Percentiles rank a stretch among this genome's conserved stretches.
Evolutionary conservation across 2,113 vertebrate genomes (phyloP).

Genomic region (Lampris megalopsis): DNA sequence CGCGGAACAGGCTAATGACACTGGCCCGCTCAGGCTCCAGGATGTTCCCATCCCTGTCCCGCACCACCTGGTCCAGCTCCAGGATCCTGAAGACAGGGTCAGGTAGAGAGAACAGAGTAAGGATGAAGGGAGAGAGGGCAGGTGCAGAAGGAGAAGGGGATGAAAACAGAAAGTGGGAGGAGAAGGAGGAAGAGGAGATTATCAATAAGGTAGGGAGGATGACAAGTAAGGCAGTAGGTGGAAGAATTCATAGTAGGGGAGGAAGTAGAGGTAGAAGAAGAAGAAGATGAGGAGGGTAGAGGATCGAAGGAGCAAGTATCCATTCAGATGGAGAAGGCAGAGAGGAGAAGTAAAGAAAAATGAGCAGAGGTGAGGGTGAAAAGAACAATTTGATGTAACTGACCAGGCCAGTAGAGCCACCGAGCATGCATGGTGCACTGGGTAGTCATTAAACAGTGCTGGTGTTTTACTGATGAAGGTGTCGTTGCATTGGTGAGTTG

Average conservation of each 20-base stretch:
- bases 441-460: too few species aligned
- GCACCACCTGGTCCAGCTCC: conserved; percentile 92
- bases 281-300: not conserved
- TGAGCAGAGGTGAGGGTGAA: not conserved
- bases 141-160: not conserved
- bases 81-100: conserved; percentile 85
- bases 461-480: not conserved
- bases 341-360: not conserved
- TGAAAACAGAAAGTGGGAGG: not conserved
- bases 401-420: too few species aligned
- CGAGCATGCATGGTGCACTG: not conserved
- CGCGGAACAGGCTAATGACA: conserved; percentile 94
- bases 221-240: not conserved
- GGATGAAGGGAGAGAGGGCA: not conserved
- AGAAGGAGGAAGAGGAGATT: not conserved
- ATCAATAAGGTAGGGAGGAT: not conserved
- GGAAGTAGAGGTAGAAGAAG: not conserved
- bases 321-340: not conserved
- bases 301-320: not conserved
- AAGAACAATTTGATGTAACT: not conserved
- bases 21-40: conserved; percentile 93
- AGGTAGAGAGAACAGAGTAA: too few species aligned
- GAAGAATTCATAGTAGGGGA: not conserved
- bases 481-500: not conserved
- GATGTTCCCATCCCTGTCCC: conserved; percentile 94